Conservation (phyloP, 2,797 vertebrate genomes). For the Cichlasoma orientale region DNA sequence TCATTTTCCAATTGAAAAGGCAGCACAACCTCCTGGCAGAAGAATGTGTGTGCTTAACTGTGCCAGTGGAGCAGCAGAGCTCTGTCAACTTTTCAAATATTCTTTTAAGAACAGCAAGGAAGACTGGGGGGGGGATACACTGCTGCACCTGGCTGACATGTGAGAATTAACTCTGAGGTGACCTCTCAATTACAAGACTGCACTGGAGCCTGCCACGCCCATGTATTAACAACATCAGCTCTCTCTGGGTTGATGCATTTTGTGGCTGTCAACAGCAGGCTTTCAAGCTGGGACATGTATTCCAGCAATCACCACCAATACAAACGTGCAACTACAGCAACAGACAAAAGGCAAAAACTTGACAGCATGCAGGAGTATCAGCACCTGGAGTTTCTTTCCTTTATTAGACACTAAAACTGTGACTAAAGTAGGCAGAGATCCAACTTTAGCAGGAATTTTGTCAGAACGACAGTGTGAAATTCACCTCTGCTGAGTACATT, state of each 20-base stretch:
- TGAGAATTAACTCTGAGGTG: constrained; percentile 27
- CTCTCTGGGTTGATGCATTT: background rate
- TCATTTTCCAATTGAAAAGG: constrained; percentile 38
- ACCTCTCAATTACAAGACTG: constrained; percentile 35
- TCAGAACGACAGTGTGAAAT: background rate
- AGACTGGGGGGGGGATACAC: background rate
- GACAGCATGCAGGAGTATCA: constrained; percentile 28
- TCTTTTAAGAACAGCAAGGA: constrained; percentile 29
- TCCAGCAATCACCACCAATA: background rate
- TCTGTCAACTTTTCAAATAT: constrained; percentile 38
- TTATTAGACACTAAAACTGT: constrained; percentile 16
- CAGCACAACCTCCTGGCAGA: constrained; percentile 19
- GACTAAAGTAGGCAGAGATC: constrained; percentile 24
- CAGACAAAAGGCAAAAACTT: constrained; percentile 9
- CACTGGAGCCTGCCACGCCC: constrained; percentile 26
- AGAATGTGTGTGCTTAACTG: background rate
- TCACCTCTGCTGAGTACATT: background rate
- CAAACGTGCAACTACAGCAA: constrained; percentile 21
- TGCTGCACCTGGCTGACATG: constrained; percentile 5
- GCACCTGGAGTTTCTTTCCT: constrained; percentile 53
- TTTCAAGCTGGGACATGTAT: constrained; percentile 39
- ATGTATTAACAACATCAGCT: constrained; percentile 12
- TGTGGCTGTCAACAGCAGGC: background rate
- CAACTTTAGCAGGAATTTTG: constrained; percentile 33
- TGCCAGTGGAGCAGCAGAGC: constrained; percentile 30